Conservation (phyloP, 1,140 invertebrate species). For the Daktulosphaira vitifoliae region DNA sequence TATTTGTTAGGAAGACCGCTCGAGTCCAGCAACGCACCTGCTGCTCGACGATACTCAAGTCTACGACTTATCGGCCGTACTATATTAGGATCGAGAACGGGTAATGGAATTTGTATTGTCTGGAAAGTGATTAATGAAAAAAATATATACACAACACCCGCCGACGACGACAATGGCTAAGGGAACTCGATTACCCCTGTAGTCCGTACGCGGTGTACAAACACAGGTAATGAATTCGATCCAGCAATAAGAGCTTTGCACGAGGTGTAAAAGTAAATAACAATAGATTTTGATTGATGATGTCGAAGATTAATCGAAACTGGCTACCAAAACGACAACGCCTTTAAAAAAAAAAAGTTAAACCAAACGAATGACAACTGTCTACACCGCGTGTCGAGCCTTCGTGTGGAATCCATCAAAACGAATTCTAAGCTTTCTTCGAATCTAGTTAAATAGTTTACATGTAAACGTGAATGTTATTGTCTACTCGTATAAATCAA, state of each 20-base stretch:
- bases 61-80: too few relatives aligned
- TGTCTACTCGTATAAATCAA: conserved; percentile 3
- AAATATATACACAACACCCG: conserved; percentile 28
- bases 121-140: conserved; percentile 32
- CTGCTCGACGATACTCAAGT: not conserved
- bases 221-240: conserved; percentile 32
- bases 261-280: conserved; percentile 33
- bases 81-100: too few relatives aligned
- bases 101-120: conserved; percentile 33
- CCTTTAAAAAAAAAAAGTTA: conserved; percentile 13
- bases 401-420: not conserved
- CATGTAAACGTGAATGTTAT: not conserved
- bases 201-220: not conserved
- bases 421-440: conserved; percentile 7
- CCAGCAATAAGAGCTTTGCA: conserved; percentile 16
- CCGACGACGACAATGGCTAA: not conserved
- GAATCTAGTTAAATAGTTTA: too few relatives aligned
- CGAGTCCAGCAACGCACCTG: conserved; percentile 12
- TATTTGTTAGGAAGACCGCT: not conserved
- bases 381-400: too few relatives aligned
- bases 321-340: conserved; percentile 31
- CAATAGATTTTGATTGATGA: conserved; percentile 34
- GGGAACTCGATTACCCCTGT: conserved; percentile 29
- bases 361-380: not conserved
- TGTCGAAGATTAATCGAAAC: conserved; percentile 33